Conservation (phyloP, 2,797 vertebrate species). For the Cryptoblepharus egeriae region DNA sequence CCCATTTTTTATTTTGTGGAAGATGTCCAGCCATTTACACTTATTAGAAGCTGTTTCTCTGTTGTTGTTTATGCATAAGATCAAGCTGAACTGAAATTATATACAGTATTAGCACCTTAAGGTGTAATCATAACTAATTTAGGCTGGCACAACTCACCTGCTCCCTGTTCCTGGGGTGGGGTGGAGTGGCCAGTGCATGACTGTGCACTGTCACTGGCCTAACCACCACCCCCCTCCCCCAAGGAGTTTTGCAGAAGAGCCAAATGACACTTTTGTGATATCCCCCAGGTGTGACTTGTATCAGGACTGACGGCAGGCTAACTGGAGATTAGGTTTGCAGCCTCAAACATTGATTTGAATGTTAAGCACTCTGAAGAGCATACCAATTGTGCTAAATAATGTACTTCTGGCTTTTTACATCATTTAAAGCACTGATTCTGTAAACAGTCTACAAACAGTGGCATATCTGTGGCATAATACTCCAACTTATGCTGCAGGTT, state of each 20-base stretch:
- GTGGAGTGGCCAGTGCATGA: too few species aligned
- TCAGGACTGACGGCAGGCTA: too few species aligned
- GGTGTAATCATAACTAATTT: too few species aligned
- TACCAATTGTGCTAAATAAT: neutral
- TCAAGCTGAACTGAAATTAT: neutral
- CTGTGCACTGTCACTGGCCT: too few species aligned
- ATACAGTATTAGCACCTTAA: too few species aligned
- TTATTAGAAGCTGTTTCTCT: neutral
- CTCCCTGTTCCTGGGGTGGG: too few species aligned
- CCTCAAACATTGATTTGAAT: neutral
- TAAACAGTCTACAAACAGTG: neutral
- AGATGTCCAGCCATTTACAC: neutral
- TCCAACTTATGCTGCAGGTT: neutral
- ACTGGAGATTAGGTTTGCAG: too few species aligned
- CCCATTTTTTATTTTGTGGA: neutral
- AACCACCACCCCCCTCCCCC: too few species aligned
- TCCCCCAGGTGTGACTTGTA: too few species aligned
- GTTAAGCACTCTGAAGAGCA: neutral
- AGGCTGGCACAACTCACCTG: too few species aligned
- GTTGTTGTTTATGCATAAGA: neutral
- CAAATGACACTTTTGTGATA: too few species aligned
- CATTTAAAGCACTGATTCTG: neutral
- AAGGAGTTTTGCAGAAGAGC: too few species aligned
- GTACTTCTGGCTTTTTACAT: neutral
- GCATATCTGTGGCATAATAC: neutral